Percentiles rank a stretch among this genome's conserved stretches.
These are phyloP conservation scores for Valencia hispanica DNA, from an alignment of 2,797 vertebrate species.

Conservation along the genomic window DNA sequence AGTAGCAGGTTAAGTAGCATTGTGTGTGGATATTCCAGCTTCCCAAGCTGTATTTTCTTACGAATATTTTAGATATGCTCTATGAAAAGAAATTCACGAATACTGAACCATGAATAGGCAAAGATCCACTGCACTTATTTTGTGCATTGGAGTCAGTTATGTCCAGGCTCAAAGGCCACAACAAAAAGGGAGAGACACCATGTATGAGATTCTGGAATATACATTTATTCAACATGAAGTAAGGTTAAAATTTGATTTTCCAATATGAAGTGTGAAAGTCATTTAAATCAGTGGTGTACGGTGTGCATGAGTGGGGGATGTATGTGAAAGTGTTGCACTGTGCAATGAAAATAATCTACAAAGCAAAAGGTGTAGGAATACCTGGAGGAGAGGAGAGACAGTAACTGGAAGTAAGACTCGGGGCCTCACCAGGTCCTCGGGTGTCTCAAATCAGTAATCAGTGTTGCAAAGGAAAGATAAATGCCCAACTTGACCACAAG, in stretches of 20 bases:
- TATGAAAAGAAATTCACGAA: too few relatives aligned
- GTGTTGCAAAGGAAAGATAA: not conserved
- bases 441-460: not conserved
- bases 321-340: not conserved
- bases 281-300: not conserved
- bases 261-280: not conserved
- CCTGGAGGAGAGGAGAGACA: not conserved
- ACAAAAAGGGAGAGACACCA: too few relatives aligned
- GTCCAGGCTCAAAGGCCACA: too few relatives aligned
- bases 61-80: too few relatives aligned
- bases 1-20: not conserved
- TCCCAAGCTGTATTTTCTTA: not conserved
- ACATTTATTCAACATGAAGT: not conserved
- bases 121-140: too few relatives aligned
- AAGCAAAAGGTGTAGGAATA: too few relatives aligned
- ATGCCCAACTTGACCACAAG: not conserved
- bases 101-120: too few relatives aligned
- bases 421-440: not conserved
- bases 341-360: not conserved
- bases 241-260: not conserved
- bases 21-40: not conserved
- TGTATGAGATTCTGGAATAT: not conserved
- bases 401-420: not conserved
- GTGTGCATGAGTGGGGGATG: not conserved
- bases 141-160: too few relatives aligned